These are phyloP conservation scores for Kuschelorhynchus macadamiae DNA, from an alignment of 2,888 invertebrate genomes.

Conservation along the genomic window DNA sequence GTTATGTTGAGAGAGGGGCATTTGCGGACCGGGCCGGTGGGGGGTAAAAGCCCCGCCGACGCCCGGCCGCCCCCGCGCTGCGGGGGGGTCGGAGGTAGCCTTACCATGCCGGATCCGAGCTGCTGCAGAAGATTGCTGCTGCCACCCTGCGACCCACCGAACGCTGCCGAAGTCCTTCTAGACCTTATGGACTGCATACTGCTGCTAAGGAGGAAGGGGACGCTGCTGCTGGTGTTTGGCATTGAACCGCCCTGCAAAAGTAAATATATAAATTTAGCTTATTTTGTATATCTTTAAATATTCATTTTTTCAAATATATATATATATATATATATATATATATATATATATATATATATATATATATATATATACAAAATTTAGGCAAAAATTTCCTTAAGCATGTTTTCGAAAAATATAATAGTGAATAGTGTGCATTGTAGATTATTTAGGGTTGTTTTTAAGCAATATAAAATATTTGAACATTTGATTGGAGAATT, in stretches of 20 bases:
- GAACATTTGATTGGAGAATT: no score
- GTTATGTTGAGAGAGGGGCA: conserved; percentile 84
- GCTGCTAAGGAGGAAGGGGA: conserved; percentile 86
- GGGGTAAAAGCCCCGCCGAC: conserved; percentile 42
- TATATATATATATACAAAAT: no score
- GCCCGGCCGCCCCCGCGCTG: conserved; percentile 50
- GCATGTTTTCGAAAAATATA: no score
- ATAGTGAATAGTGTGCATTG: no score
- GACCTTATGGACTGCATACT: conserved; percentile 84
- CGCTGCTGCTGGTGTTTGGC: conserved; percentile 92
- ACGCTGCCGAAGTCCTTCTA: conserved; percentile 80
- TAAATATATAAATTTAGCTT: neutral
- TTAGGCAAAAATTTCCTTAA: no score
- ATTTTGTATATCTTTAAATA: neutral
- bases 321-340: no score
- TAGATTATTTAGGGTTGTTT: no score
- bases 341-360: no score
- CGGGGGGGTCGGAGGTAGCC: conserved; percentile 70
- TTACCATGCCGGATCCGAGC: conserved; percentile 95
- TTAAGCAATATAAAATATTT: no score
- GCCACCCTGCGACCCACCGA: conserved; percentile 67
- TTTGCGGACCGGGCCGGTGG: conserved; percentile 74
- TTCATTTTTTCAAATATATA: no score
- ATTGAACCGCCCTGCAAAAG: conserved; percentile 84
- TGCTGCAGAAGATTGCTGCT: conserved; percentile 80